phyloP scores from a whole-genome alignment of 2,888 invertebrate genomes.

The Penaeus monodon region DNA sequence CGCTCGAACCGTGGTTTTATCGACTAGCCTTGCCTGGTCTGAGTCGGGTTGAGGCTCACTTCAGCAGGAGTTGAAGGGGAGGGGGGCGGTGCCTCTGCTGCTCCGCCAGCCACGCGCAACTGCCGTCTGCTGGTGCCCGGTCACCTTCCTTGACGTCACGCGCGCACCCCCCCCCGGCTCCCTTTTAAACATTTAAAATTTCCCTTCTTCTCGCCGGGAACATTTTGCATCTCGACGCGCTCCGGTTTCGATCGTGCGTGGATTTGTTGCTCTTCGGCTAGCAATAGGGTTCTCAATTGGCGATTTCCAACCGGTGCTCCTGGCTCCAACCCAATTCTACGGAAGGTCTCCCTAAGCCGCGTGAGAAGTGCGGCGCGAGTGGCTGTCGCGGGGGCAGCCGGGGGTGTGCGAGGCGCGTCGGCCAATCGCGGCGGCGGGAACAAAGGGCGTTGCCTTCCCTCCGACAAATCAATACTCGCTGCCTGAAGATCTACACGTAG shows the following conservation, averaged over 20 bases:
- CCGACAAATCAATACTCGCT: constrained; percentile 39
- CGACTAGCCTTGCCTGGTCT: constrained; percentile 21
- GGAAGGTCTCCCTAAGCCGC: not conserved
- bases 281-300: not conserved
- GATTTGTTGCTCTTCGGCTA: not conserved
- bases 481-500: constrained; percentile 16
- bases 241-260: not conserved
- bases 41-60: constrained; percentile 29
- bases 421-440: constrained; percentile 45
- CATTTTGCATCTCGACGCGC: not conserved
- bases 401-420: constrained; percentile 47
- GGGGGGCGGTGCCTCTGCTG: not conserved
- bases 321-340: not conserved
- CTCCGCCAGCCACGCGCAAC: constrained; percentile 35
- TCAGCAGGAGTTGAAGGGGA: constrained; percentile 7
- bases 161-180: constrained; percentile 2
- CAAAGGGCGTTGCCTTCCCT: constrained; percentile 48
- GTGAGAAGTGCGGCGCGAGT: constrained; percentile 28
- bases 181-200: not conserved
- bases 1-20: constrained; percentile 7
- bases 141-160: constrained; percentile 54
- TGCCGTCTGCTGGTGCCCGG: constrained; percentile 34
- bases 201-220: not conserved
- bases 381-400: constrained; percentile 23
- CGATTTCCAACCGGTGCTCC: not conserved